A percentile compares a stretch with the other conserved stretches of the same genome.
These are phyloP conservation scores for human DNA, from an alignment of 2,113 vertebrate genomes.

Conservation along the genomic window DNA sequence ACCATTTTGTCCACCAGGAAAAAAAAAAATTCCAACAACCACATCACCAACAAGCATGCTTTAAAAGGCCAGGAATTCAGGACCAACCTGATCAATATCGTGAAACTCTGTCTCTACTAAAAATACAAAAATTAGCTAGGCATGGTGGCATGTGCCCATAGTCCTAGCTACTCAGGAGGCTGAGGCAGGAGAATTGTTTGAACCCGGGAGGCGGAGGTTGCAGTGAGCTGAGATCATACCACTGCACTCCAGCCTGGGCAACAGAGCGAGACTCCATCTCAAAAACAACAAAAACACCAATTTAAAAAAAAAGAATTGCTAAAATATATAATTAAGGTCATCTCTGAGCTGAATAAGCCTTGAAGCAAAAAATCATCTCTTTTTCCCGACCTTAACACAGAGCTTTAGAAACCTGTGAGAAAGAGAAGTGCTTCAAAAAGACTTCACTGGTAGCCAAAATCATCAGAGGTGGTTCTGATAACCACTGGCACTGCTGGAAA, in stretches of 20 bases:
- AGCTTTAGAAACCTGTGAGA: not conserved
- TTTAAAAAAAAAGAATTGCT: not conserved
- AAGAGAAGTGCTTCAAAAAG: not conserved
- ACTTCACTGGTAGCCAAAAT: not conserved
- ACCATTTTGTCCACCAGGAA: not conserved
- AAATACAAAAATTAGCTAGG: too few relatives aligned
- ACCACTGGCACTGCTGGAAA: not conserved
- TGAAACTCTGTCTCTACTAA: too few relatives aligned
- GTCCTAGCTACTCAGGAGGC: too few relatives aligned
- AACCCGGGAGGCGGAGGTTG: too few relatives aligned
- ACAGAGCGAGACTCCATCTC: too few relatives aligned
- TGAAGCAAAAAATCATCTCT: not conserved
- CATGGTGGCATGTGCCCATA: too few relatives aligned
- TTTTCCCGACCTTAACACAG: not conserved
- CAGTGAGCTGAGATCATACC: too few relatives aligned
- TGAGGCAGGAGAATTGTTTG: too few relatives aligned
- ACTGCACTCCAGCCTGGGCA: too few relatives aligned
- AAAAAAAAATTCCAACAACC: slow-evolving; percentile 1
- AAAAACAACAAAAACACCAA: not conserved
- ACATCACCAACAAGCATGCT: not conserved
- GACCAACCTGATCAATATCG: too few relatives aligned
- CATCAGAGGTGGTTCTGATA: not conserved
- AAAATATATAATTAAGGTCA: slow-evolving; percentile 56
- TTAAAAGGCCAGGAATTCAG: not conserved
- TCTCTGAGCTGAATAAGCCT: slow-evolving; percentile 33